These are phyloP conservation scores for Fragum sueziense DNA, from an alignment of 2,888 invertebrate genomes.

Conservation along the genomic window DNA sequence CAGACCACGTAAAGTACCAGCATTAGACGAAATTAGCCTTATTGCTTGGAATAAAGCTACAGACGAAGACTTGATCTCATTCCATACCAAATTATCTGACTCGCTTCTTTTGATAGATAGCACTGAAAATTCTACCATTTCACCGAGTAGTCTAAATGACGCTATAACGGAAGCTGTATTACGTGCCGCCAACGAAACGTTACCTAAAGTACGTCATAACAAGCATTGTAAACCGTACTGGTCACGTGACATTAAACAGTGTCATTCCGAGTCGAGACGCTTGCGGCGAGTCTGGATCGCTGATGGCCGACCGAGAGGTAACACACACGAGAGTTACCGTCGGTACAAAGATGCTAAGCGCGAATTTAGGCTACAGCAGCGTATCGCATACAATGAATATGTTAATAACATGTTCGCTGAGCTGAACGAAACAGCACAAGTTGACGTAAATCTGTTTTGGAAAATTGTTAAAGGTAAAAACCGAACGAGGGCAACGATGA, in stretches of 20 bases:
- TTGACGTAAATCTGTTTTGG: background rate
- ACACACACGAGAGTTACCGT: background rate
- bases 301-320: constrained; percentile 4
- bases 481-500: too few species aligned
- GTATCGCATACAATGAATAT: background rate
- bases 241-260: background rate
- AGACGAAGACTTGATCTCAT: too few species aligned
- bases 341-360: background rate
- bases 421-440: background rate
- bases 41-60: too few species aligned
- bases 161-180: too few species aligned
- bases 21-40: too few species aligned
- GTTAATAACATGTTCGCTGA: background rate
- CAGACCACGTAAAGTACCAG: too few species aligned
- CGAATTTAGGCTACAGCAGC: background rate
- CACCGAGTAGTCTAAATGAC: too few species aligned
- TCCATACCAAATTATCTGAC: too few species aligned
- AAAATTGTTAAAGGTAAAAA: background rate
- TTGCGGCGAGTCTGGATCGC: constrained; percentile 1
- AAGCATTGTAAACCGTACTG: background rate
- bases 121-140: too few species aligned
- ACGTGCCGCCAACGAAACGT: background rate
- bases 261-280: background rate
- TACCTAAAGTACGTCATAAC: background rate
- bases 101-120: too few species aligned